Evolutionary conservation across 2,797 vertebrate species (phyloP).

Genomic region (Rhinoraja longicauda): DNA sequence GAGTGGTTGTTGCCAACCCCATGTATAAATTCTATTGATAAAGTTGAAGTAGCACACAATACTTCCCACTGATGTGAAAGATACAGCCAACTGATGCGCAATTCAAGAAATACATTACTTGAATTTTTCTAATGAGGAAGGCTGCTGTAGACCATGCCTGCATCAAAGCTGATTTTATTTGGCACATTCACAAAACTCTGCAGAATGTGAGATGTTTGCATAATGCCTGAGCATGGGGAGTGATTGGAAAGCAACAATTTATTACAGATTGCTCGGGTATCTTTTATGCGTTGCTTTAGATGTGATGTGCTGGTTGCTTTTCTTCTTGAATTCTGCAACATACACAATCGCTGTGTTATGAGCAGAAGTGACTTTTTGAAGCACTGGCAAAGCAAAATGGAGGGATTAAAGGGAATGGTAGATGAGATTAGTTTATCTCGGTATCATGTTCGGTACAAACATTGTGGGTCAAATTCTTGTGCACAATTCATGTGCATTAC

Average conservation of each 20-base stretch:
- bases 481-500: too few relatives aligned
- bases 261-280: neutral
- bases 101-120: neutral
- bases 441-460: too few relatives aligned
- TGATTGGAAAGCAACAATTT: neutral
- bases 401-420: too few relatives aligned
- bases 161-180: neutral
- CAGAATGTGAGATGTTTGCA: neutral
- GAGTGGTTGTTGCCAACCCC: constrained; percentile 51
- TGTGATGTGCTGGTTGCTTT: neutral
- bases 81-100: neutral
- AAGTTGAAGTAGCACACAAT: constrained; percentile 25
- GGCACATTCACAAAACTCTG: neutral
- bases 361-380: neutral
- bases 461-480: too few relatives aligned
- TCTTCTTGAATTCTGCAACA: neutral
- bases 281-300: neutral
- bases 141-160: neutral
- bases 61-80: constrained; percentile 35
- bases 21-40: constrained; percentile 42
- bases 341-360: neutral
- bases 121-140: neutral
- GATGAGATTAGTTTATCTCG: too few relatives aligned
- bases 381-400: neutral
- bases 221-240: neutral